These are phyloP conservation scores for Bombus confusus DNA, from an alignment of 1,140 invertebrate species.

Conservation along the genomic window DNA sequence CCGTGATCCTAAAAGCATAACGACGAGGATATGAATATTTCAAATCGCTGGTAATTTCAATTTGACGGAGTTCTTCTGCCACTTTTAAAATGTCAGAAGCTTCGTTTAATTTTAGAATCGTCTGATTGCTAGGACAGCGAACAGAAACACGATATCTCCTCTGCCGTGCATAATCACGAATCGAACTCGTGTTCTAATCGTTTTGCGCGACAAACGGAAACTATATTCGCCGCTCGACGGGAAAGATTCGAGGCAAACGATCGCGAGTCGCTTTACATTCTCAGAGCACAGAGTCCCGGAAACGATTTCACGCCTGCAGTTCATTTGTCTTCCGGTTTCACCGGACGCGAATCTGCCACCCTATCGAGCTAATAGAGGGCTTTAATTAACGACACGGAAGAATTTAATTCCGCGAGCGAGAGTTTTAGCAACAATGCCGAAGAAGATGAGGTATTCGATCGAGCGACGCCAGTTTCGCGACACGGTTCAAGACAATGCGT, in stretches of 20 bases:
- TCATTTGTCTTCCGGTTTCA: neutral
- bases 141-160: too few relatives aligned
- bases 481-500: constrained; percentile 25
- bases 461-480: constrained; percentile 29
- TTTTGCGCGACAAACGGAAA: too few relatives aligned
- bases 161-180: too few relatives aligned
- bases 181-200: too few relatives aligned
- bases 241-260: neutral
- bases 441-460: constrained; percentile 36
- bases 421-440: constrained; percentile 9
- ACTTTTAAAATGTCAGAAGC: too few relatives aligned
- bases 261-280: neutral
- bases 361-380: neutral
- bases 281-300: neutral
- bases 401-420: constrained; percentile 16
- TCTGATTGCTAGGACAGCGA: too few relatives aligned
- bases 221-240: neutral
- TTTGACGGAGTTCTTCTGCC: too few relatives aligned
- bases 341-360: neutral
- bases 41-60: too few relatives aligned
- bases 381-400: constrained; percentile 23
- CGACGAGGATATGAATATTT: too few relatives aligned
- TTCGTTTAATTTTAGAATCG: too few relatives aligned
- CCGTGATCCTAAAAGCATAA: too few relatives aligned
- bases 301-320: neutral